Conservation (phyloP, 2,113 vertebrate species). For the Anguilla rostrata region DNA sequence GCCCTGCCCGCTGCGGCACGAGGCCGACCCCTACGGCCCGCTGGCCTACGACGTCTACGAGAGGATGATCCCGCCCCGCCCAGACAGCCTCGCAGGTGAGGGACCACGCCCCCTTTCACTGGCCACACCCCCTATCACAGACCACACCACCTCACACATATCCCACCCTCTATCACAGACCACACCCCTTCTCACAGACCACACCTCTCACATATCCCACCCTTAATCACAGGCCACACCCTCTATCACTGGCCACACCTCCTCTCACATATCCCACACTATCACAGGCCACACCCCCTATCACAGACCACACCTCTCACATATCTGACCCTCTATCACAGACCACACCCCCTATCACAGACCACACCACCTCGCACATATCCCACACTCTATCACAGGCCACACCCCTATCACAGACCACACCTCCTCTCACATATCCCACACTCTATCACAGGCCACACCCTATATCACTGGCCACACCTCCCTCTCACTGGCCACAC, state of each 20-base stretch:
- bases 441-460: neutral
- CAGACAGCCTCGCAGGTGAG: constrained; percentile 95
- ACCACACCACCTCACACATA: no score
- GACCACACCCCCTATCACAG: no score
- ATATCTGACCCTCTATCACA: no score
- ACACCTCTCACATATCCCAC: neutral
- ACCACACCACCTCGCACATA: no score
- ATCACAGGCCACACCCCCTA: neutral
- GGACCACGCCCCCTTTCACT: neutral
- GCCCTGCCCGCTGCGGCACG: constrained; percentile 72
- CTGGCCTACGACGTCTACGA: constrained; percentile 90
- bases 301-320: no score
- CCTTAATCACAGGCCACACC: no score
- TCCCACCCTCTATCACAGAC: neutral
- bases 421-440: no score
- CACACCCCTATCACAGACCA: no score
- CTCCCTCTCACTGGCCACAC: neutral
- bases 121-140: neutral
- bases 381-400: no score
- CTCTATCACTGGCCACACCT: no score
- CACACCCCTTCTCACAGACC: neutral
- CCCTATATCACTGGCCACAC: no score
- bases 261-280: neutral
- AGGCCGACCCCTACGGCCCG: constrained; percentile 78
- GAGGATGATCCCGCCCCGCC: constrained; percentile 88